Base-by-base conservation (phyloP, 2,113 vertebrate genomes). In the Limanda limanda region DNA sequence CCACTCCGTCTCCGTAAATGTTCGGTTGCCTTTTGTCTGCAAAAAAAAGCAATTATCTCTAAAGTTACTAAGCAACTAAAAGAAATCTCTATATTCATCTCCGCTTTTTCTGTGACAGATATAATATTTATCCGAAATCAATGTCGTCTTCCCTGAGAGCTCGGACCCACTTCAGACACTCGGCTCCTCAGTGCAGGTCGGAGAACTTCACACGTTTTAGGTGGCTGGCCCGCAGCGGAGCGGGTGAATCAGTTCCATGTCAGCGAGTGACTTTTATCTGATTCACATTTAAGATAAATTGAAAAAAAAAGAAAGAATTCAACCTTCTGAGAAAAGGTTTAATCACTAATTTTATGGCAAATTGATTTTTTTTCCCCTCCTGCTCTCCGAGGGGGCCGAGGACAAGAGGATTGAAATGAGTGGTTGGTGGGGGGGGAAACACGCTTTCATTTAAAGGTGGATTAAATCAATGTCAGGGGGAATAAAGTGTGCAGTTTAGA, bases 401-500 rank as follows among this genome's bases (percentile, higher is more conserved):
- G 79, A 78, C 76, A 71, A 54, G 69, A 66, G 75, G 76, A 77
- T 42, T 79, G 71, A 83, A 81, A 84, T 25, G 72, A 79, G 76
- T 63, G 61, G 66, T 31, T 55, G 61, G 14, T 1, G 9, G 76
- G 31, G 57, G 24, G 61, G 37, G 60, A 5, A 5, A 20, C 51
- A 67, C 59, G 35, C 71, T 85, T 90, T 89, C 78, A 86, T 91
- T 92, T 91, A 91, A 93, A 88, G 76, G 83, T 77, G 87, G 92
- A 93, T 93, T 88, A 92, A 92, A 92, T 92, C 88, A 76, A 87
- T 92, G 93, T 91, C 93, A 92, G 85, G 0, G 62, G 83, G 84
- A 86, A 87, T 88, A 85, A 92, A 92, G 83, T 74, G 81, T 60
- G 81, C 27, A 70, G 72, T 90, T 92, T 85, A 79, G 78, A 89